Evolutionary conservation across 92 coral and sea anemone genomes (phyloP), one percentile per base, ranked within the genome.

Genomic region (Isaurus tuberculatus): DNA sequence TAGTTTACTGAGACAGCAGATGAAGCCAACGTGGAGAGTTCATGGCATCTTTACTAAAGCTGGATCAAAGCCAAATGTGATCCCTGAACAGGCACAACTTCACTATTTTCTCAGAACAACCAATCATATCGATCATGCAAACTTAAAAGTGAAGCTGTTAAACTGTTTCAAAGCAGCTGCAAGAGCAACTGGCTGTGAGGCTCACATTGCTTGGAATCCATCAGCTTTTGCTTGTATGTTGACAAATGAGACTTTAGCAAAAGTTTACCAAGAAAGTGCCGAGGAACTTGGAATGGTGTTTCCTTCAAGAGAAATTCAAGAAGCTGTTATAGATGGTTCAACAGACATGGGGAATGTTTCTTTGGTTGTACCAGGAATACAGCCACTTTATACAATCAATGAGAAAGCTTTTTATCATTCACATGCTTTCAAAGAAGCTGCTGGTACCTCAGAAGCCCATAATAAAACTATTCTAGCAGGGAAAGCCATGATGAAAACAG

Each of bases 341-440:
- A 95, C 97, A n/a, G 98, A 95, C 75, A 88, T 95, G 92, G 98
- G 97, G 15, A 95, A 95, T 88, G 98, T 95, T 9, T 89, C 94
- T 6, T 69, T 93, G 75, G 86, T 89, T 25, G 93, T 93, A 8
- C 98, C 98, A 10, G 95, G 95, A 42, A 85, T 95, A 23, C 97
- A 95, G 27, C 89, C 97, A 14, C 85, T 90, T 73, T 95, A 88
- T 64, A 90, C 89, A 28, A 89, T 93, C 2, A 85, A 83, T 46
- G 85, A 86, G 37, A 85, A 81, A 11, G 86, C 88, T 60, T 83
- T 93, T 16, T 91, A 87, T 37, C 98, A 95, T 79, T 80, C 98
- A 0, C 90, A 87, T 37, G 94, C 90, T 61, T 95, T 95, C 83
- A 85, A 92, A 67, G 90, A 79, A 16, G 86, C 72, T 8, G 91